Percentiles rank a stretch among this genome's conserved stretches.
phyloP scores from a whole-genome alignment of 2,797 vertebrate genomes.

The Nannoperca australis region DNA sequence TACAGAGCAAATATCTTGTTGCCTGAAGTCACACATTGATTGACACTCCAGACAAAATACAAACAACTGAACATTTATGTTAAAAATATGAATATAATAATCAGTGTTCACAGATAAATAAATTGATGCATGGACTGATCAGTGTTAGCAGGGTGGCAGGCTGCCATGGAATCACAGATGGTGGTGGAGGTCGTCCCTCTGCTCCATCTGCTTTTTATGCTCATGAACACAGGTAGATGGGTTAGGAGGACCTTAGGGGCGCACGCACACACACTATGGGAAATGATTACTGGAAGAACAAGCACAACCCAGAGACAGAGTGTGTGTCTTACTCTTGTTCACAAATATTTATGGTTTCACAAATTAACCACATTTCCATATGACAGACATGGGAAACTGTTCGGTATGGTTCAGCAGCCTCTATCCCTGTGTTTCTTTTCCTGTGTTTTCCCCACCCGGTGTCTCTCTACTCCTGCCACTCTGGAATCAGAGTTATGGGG shows the following conservation, averaged over 20 bases:
- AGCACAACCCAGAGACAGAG: not conserved
- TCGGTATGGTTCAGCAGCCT: no score
- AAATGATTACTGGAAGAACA: conserved; percentile 5
- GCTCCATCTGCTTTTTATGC: conserved; percentile 37
- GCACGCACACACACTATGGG: not conserved
- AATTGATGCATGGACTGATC: not conserved
- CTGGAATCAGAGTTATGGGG: no score
- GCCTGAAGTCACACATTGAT: not conserved
- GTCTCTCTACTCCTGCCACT: no score
- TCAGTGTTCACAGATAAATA: not conserved
- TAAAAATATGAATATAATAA: no score
- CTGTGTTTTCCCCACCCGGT: no score
- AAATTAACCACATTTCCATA: not conserved
- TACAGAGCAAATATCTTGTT: not conserved
- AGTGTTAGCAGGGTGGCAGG: not conserved
- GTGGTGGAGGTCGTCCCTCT: conserved; percentile 24
- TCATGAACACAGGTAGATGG: conserved; percentile 44
- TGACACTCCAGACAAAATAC: not conserved
- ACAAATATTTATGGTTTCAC: not conserved
- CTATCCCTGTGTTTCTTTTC: no score
- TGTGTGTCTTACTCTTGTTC: not conserved
- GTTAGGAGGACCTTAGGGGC: not conserved
- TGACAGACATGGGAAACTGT: not conserved
- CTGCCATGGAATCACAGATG: conserved; percentile 57
- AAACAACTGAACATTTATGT: not conserved